phyloP scores from a whole-genome alignment of 2,797 vertebrate species.

The Brachyalestes nurse region DNA sequence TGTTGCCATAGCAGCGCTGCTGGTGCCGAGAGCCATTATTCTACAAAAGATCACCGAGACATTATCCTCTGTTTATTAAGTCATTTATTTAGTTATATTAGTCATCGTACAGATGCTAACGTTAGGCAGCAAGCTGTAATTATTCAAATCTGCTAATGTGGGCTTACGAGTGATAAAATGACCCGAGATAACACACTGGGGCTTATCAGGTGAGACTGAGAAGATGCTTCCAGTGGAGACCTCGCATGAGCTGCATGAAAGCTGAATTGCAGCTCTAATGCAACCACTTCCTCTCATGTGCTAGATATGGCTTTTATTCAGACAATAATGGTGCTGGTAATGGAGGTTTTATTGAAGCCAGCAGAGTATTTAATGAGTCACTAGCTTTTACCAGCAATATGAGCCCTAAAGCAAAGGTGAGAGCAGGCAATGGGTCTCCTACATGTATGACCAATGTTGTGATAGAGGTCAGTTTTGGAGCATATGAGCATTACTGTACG shows the following conservation, averaged over 20 bases:
- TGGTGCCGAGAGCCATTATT: slow-evolving; percentile 53
- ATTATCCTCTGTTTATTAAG: slow-evolving; percentile 24
- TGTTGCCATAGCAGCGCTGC: slow-evolving; percentile 73
- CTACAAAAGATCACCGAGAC: slow-evolving; percentile 36
- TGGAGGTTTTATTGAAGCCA: slow-evolving; percentile 53
- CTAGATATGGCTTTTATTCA: slow-evolving; percentile 55
- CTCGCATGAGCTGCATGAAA: slow-evolving; percentile 10
- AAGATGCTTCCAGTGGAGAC: not conserved
- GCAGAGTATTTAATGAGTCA: slow-evolving; percentile 52
- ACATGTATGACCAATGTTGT: not conserved
- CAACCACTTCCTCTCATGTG: slow-evolving; percentile 38
- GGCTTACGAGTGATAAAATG: slow-evolving; percentile 15
- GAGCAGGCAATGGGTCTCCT: slow-evolving; percentile 8
- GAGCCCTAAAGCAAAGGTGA: slow-evolving; percentile 46
- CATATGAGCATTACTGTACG: slow-evolving; percentile 1
- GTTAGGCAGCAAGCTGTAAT: slow-evolving; percentile 23
- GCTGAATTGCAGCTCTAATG: slow-evolving; percentile 29
- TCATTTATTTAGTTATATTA: slow-evolving; percentile 36
- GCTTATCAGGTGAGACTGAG: slow-evolving; percentile 18
- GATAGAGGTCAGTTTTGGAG: not conserved
- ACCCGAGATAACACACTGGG: not conserved
- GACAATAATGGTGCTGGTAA: slow-evolving; percentile 55
- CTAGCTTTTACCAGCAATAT: slow-evolving; percentile 64
- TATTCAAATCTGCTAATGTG: slow-evolving; percentile 30
- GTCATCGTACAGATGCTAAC: not conserved